phyloP scores from a whole-genome alignment of 1,140 invertebrate species.

The Heliothis subflexa region DNA sequence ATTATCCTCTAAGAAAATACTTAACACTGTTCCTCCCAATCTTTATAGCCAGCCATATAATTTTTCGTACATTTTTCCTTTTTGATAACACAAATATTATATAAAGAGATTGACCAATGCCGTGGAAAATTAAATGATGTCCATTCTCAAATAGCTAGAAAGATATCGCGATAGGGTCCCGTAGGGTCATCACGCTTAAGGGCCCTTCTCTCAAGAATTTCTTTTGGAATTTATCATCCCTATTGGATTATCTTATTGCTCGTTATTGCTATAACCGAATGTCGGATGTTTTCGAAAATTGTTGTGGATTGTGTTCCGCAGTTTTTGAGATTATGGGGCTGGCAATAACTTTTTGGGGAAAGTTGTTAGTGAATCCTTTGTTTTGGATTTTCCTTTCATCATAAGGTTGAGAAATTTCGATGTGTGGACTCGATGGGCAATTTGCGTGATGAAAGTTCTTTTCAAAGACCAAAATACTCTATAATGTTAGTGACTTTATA shows the following conservation, averaged over 20 bases:
- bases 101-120: conserved; percentile 48
- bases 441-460: too few relatives aligned
- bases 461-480: too few relatives aligned
- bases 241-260: conserved; percentile 31
- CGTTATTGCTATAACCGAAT: conserved; percentile 10
- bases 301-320: not conserved
- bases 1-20: not conserved
- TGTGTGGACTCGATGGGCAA: too few relatives aligned
- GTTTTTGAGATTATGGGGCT: conserved; percentile 18
- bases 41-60: conserved; percentile 3
- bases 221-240: conserved; percentile 31
- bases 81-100: conserved; percentile 45
- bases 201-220: conserved; percentile 22
- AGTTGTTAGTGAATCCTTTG: not conserved
- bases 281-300: conserved; percentile 20
- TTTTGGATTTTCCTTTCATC: too few relatives aligned
- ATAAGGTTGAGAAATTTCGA: too few relatives aligned
- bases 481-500: too few relatives aligned
- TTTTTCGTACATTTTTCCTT: conserved; percentile 29
- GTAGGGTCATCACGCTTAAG: conserved; percentile 39
- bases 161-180: conserved; percentile 43
- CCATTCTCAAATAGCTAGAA: conserved; percentile 45
- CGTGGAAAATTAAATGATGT: conserved; percentile 52
- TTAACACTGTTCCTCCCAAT: not conserved
- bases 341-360: not conserved